Percentiles rank a stretch among this genome's conserved stretches.
These are phyloP conservation scores for Polymixis flavicincta DNA, from an alignment of 2,888 invertebrate species.

Conservation along the genomic window DNA sequence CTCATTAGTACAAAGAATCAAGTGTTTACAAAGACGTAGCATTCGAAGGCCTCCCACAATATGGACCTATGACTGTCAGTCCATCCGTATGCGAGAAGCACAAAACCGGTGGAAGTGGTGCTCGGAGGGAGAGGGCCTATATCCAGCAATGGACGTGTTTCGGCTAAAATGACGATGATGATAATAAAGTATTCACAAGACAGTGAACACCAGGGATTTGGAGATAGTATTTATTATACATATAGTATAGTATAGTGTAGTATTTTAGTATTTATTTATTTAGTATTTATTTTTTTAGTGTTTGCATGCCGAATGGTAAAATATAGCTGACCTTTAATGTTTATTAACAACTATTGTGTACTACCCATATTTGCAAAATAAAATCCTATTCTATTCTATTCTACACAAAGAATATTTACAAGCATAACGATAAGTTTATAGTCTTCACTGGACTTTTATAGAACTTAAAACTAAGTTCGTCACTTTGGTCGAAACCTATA, in stretches of 20 bases:
- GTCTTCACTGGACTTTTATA: not conserved
- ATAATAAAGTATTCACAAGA: not conserved
- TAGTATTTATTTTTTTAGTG: too few species aligned
- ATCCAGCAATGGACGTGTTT: not conserved
- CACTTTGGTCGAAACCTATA: not conserved
- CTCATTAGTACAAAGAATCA: not conserved
- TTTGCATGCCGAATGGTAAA: too few species aligned
- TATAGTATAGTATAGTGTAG: too few species aligned
- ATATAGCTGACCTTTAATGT: too few species aligned
- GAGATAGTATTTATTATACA: not conserved
- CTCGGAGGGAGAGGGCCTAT: not conserved
- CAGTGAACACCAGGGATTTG: too few species aligned
- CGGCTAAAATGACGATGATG: not conserved
- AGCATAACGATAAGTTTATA: not conserved
- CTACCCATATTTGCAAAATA: too few species aligned
- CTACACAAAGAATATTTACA: not conserved
- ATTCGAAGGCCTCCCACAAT: not conserved
- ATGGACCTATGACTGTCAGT: not conserved
- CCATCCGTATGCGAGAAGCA: not conserved
- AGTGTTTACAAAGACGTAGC: conserved; percentile 1
- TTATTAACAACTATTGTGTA: too few species aligned
- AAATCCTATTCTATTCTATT: too few species aligned
- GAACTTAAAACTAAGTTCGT: too few species aligned
- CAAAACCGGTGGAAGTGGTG: not conserved
- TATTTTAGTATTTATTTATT: too few species aligned